phyloP scores from a whole-genome alignment of 2,113 vertebrate species.

The Leptosomus discolor region DNA sequence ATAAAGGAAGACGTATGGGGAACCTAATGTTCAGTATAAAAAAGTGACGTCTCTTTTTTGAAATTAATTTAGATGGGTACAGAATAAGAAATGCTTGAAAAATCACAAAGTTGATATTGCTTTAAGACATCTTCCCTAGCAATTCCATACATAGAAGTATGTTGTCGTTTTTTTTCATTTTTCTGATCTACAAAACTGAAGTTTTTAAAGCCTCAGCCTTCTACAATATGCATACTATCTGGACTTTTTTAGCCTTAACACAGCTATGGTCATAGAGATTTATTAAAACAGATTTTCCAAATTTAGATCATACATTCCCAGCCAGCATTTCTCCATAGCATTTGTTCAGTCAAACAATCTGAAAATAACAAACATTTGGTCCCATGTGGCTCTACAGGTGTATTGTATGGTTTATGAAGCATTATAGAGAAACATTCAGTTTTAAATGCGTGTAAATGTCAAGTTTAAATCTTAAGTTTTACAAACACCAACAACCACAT shows the following conservation, averaged over 20 bases:
- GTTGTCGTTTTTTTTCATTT: fast-evolving
- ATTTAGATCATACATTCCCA: neutral
- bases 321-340: neutral
- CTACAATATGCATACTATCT: neutral
- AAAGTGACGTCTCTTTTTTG: neutral
- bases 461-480: neutral
- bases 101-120: neutral
- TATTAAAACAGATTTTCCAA: neutral
- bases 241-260: neutral
- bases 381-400: neutral
- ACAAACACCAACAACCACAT: neutral
- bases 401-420: neutral
- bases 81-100: neutral
- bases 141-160: neutral
- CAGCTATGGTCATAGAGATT: neutral
- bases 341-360: neutral
- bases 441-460: neutral
- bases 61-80: neutral
- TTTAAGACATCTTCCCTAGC: neutral
- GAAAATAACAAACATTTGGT: neutral
- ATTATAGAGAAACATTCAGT: neutral
- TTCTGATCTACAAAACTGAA: neutral
- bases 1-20: neutral
- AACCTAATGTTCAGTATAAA: neutral
- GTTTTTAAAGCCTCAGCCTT: neutral